Evolutionary conservation across 2,888 invertebrate genomes (phyloP).

Genomic region (Clivina fossor): DNA sequence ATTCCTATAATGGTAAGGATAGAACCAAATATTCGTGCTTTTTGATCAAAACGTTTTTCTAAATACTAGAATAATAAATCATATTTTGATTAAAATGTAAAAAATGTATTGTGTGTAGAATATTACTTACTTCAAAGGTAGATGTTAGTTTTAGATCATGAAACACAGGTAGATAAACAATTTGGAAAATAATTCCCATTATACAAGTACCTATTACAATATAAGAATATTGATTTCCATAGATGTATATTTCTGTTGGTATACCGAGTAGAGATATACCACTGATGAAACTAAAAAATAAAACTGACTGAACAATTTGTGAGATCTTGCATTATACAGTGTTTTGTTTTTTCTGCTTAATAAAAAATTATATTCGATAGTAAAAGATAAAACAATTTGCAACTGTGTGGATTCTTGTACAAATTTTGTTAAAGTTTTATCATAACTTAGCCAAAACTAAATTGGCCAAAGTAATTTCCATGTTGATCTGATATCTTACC

Average conservation of each 20-base stretch:
- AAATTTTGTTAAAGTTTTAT: not conserved
- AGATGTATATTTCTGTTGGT: constrained; percentile 79
- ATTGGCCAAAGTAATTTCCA: constrained; percentile 5
- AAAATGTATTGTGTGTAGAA: constrained; percentile 2
- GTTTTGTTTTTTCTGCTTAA: too few relatives aligned
- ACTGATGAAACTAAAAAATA: constrained; percentile 65
- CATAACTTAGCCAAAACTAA: too few relatives aligned
- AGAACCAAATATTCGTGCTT: constrained; percentile 70
- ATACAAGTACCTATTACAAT: constrained; percentile 64
- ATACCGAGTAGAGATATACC: constrained; percentile 77
- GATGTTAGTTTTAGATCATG: constrained; percentile 74
- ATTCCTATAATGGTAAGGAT: constrained; percentile 67
- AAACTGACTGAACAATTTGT: too few relatives aligned
- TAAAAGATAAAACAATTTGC: too few relatives aligned
- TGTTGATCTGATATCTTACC: constrained; percentile 54
- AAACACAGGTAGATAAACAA: constrained; percentile 73
- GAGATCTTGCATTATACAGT: too few relatives aligned
- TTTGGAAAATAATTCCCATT: constrained; percentile 68
- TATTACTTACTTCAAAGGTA: constrained; percentile 69
- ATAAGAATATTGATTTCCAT: constrained; percentile 76
- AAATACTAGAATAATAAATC: constrained; percentile 63
- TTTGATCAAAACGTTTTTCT: constrained; percentile 69
- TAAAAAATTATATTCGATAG: too few relatives aligned
- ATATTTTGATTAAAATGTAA: constrained; percentile 1
- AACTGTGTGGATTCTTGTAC: too few relatives aligned